phyloP scores from a whole-genome alignment of 2,888 invertebrate genomes.

The Allygus modestus region DNA sequence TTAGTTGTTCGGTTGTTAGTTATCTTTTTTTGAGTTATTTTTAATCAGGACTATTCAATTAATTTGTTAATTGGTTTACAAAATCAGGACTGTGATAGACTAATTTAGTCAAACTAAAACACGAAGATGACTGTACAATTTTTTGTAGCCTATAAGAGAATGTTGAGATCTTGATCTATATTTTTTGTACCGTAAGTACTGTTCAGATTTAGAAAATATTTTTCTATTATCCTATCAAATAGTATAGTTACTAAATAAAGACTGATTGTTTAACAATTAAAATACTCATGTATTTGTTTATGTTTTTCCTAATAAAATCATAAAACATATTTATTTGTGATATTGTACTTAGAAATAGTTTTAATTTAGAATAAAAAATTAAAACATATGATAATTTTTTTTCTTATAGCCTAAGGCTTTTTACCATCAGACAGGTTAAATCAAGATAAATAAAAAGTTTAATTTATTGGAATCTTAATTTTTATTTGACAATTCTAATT shows the following conservation, averaged over 20 bases:
- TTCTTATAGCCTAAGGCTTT: too few species aligned
- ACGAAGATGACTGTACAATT: neutral
- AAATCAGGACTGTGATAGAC: neutral
- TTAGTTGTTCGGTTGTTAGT: neutral
- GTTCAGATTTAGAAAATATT: neutral
- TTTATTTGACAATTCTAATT: too few species aligned
- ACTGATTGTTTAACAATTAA: neutral
- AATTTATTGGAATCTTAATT: too few species aligned
- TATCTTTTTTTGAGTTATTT: neutral
- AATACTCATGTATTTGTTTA: slow-evolving; percentile 59
- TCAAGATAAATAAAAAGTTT: too few species aligned
- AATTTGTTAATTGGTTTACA: neutral
- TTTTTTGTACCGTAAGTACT: neutral
- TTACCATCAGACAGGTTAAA: too few species aligned
- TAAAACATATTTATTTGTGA: too few species aligned
- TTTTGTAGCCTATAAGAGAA: neutral
- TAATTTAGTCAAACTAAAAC: neutral
- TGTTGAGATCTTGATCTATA: neutral
- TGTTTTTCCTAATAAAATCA: too few species aligned
- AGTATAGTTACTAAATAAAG: neutral
- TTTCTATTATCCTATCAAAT: neutral
- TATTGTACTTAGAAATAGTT: too few species aligned
- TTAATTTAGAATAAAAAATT: too few species aligned
- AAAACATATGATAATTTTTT: too few species aligned
- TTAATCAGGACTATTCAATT: neutral